These are phyloP conservation scores for Synchiropus splendidus DNA, from an alignment of 2,113 vertebrate species.

Conservation along the genomic window DNA sequence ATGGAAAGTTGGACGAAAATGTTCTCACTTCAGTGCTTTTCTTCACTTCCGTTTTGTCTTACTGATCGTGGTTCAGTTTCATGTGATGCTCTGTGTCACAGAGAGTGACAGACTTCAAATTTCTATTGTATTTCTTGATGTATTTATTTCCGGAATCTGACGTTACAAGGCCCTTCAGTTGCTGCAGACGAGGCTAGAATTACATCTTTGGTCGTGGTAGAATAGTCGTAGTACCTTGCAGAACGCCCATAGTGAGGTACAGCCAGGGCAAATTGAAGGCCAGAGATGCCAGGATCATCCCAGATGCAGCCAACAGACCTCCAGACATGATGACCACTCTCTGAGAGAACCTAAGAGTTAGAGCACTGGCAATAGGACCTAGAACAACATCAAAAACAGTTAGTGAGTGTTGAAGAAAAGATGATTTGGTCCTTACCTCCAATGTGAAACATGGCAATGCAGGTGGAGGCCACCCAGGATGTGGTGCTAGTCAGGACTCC, in stretches of 20 bases:
- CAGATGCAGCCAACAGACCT: constrained; percentile 34
- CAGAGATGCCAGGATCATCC: constrained; percentile 52
- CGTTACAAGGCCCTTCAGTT: neutral
- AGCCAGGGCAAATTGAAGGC: constrained; percentile 51
- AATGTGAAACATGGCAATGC: constrained; percentile 66
- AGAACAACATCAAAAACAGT: neutral
- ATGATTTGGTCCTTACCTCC: constrained; percentile 43
- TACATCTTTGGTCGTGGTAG: too few species aligned
- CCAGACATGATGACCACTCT: constrained; percentile 45
- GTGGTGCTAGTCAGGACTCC: constrained; percentile 61
- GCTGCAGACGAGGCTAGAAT: too few species aligned
- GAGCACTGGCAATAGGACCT: constrained; percentile 52
- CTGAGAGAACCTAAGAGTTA: constrained; percentile 46
- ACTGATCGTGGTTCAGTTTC: too few species aligned
- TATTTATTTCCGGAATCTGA: neutral
- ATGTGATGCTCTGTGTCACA: too few species aligned
- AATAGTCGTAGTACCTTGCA: constrained; percentile 51
- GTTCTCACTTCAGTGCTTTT: too few species aligned
- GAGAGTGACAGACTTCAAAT: too few species aligned
- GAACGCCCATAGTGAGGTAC: constrained; percentile 52
- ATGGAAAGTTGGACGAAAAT: too few species aligned
- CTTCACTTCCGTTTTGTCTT: too few species aligned
- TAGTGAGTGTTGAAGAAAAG: neutral
- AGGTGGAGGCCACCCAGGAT: constrained; percentile 69
- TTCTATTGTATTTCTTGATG: too few species aligned